These are phyloP conservation scores for Agrypnia vestita DNA, from an alignment of 1,140 invertebrate genomes.

Conservation along the genomic window DNA sequence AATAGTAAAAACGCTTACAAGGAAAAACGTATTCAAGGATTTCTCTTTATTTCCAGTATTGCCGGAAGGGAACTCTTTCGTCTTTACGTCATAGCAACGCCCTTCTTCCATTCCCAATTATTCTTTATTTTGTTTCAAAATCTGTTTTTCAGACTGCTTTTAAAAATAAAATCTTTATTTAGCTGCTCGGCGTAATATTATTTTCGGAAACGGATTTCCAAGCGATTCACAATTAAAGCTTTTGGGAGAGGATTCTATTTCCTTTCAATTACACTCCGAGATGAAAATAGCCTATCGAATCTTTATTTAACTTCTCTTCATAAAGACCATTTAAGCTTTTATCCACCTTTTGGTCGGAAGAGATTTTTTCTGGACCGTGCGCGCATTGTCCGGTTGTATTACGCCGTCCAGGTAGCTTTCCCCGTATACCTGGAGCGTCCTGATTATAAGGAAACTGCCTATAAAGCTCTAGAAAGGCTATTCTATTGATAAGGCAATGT, in stretches of 20 bases:
- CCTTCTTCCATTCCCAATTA: background rate
- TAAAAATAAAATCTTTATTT: too few relatives aligned
- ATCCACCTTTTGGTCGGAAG: background rate
- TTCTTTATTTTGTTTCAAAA: background rate
- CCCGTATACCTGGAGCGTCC: slow-evolving; percentile 18
- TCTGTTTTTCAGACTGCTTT: background rate
- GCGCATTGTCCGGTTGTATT: slow-evolving; percentile 1
- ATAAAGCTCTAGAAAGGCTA: slow-evolving; percentile 18
- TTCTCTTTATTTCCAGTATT: background rate
- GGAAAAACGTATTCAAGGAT: background rate
- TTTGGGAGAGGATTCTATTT: background rate
- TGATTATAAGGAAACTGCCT: slow-evolving; percentile 34
- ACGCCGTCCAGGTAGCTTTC: background rate
- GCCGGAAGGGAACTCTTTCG: background rate
- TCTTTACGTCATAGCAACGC: background rate
- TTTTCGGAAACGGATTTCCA: background rate
- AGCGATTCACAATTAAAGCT: too few relatives aligned
- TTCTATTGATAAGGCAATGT: slow-evolving; percentile 37
- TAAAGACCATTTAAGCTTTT: slow-evolving; percentile 6
- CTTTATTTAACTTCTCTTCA: slow-evolving; percentile 17
- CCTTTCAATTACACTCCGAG: slow-evolving; percentile 13
- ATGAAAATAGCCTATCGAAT: slow-evolving; percentile 19
- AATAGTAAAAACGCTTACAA: background rate
- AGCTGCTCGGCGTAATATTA: too few relatives aligned
- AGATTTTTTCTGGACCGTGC: background rate